These are phyloP conservation scores for Palythoa grandiflora DNA, from an alignment of 92 coral and sea anemone species.

Conservation along the genomic window DNA sequence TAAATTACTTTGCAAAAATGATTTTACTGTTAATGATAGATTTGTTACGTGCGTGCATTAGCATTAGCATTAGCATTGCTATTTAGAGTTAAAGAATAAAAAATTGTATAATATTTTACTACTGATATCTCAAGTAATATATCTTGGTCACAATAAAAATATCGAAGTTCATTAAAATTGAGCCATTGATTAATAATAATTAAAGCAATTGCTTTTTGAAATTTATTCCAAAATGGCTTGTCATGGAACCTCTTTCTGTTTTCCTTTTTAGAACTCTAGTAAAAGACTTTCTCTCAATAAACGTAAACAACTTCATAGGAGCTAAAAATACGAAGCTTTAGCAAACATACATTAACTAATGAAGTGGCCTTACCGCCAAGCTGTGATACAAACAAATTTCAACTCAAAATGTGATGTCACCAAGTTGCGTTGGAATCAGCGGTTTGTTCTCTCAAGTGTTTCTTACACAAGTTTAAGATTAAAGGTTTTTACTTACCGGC, in stretches of 20 bases:
- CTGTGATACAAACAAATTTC: not conserved
- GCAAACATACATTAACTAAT: not conserved
- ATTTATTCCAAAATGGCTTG: not conserved
- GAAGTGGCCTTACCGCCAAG: not conserved
- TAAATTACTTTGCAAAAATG: too few species aligned
- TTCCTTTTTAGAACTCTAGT: not conserved
- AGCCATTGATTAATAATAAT: too few species aligned
- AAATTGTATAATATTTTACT: too few species aligned
- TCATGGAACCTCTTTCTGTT: not conserved
- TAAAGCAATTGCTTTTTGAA: too few species aligned
- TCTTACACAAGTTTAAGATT: not conserved
- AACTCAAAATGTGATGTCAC: not conserved
- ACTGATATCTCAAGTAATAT: too few species aligned
- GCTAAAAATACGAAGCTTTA: not conserved
- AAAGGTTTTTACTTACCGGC: conserved; percentile 12
- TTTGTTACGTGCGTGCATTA: too few species aligned
- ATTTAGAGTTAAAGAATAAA: too few species aligned
- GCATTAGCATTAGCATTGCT: too few species aligned
- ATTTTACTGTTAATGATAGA: too few species aligned
- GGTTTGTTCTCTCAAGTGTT: not conserved
- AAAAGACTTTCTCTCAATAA: not conserved
- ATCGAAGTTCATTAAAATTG: too few species aligned
- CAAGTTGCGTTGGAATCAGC: not conserved
- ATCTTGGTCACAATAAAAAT: too few species aligned
- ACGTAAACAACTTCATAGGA: not conserved